Conservation (phyloP, 2,797 vertebrate genomes). For the Ibycter americanus region DNA sequence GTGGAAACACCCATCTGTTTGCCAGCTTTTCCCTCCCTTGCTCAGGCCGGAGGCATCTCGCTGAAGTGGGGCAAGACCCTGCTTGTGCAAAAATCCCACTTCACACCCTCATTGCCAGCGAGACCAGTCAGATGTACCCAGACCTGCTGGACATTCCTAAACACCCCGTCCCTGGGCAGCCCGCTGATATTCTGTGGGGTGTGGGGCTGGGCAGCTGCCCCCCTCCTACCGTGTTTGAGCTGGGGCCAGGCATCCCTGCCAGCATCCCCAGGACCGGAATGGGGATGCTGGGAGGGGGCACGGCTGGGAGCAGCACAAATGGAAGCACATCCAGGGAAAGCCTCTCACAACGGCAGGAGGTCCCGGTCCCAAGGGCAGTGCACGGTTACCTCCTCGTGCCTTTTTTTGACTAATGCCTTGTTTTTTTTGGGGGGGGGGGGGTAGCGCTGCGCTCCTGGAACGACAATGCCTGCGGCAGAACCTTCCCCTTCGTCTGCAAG, state of each 20-base stretch:
- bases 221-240: fast-evolving
- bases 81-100: not conserved
- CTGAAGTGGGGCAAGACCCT: not conserved
- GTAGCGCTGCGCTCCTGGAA: conserved; percentile 85
- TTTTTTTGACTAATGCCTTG: not conserved
- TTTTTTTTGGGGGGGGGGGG: not conserved
- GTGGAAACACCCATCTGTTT: not conserved
- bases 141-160: not conserved
- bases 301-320: fast-evolving
- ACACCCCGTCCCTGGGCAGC: fast-evolving
- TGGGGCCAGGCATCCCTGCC: fast-evolving
- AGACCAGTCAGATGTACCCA: not conserved
- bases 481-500: conserved; percentile 87
- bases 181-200: not conserved
- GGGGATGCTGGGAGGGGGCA: not conserved
- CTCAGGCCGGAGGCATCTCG: not conserved
- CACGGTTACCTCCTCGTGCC: not conserved
- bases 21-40: not conserved
- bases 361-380: fast-evolving
- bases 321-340: not conserved
- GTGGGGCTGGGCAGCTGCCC: not conserved
- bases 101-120: not conserved
- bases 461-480: conserved; percentile 79
- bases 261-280: not conserved
- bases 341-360: fast-evolving